Base-by-base conservation (phyloP, 2,888 invertebrate species). In the Abscondita cerata region DNA sequence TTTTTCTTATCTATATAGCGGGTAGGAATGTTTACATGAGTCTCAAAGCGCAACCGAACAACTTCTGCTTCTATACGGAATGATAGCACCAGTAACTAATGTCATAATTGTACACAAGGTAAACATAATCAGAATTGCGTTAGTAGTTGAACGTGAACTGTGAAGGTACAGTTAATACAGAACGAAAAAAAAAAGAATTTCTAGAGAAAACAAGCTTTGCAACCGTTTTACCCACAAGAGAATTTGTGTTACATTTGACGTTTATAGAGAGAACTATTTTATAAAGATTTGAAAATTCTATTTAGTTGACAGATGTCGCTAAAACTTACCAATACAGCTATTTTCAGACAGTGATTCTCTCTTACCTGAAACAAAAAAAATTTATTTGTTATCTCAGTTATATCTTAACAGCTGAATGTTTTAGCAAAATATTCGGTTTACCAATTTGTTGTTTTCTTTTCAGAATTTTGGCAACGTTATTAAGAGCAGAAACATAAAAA, bases 301-400 rank as follows among this genome's bases (percentile, higher is more conserved):
- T n/a, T n/a, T n/a, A n/a, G n/a, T n/a, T n/a, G n/a, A n/a, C n/a
- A n/a, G n/a, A n/a, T n/a, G n/a, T n/a, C n/a, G n/a, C n/a, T n/a
- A n/a, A n/a, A 25, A 25, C 38, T 46, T 36, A 47, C 59, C 52
- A 46, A 25, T 25, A 25, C 25, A n/a, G 25, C 6, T 25, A 25
- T 25, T 25, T 25, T 25, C 6, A 25, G 2, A 2, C 25, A 25
- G 25, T 25, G 6, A 25, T 25, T 25, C 6, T 12, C 12, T 19
- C 62, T 62, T 57, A 62, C 62, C 62, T 62, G 57, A 62, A 62
- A 62, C 62, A 62, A 62, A n/a, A 59, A 19, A 59, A 53, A 33
- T 59, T 20, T 54, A 59, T 59, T 59, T 25, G 2, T 25, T 25
- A 25, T 25, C 6, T 25, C 2, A 25, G 25, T 25, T 25, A 6